Evolutionary conservation across 2,888 invertebrate species (phyloP).

Genomic region (Invenusta paracnida): DNA sequence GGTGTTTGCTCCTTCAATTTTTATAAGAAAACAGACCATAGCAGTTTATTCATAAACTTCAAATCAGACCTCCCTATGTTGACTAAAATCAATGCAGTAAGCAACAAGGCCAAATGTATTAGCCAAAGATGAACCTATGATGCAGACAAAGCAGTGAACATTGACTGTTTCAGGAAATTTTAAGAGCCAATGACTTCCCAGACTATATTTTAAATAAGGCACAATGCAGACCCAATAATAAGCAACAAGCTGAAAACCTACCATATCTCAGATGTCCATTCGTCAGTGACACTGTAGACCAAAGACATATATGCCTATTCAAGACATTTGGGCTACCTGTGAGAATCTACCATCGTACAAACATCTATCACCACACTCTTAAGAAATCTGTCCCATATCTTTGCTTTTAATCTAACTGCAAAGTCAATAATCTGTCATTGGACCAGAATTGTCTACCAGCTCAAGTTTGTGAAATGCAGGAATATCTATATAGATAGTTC

Average conservation of each 20-base stretch:
- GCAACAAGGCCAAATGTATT: neutral
- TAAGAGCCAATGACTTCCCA: neutral
- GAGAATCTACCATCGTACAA: neutral
- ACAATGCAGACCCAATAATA: neutral
- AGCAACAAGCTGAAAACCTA: neutral
- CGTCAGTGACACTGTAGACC: neutral
- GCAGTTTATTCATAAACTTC: too few relatives aligned
- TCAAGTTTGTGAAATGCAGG: neutral
- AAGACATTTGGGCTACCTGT: neutral
- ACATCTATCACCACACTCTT: too few relatives aligned
- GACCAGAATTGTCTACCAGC: neutral
- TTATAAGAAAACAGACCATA: too few relatives aligned
- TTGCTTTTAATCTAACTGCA: neutral
- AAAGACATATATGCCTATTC: neutral
- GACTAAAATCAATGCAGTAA: neutral
- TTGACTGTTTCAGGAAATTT: neutral
- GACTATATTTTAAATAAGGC: neutral
- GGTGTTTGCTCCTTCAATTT: neutral
- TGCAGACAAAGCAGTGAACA: neutral
- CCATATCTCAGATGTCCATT: neutral
- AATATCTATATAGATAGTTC: neutral
- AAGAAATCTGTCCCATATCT: neutral
- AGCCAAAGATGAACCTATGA: neutral
- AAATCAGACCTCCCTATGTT: neutral
- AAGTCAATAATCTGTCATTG: neutral